Evolutionary conservation across 2,888 invertebrate species (phyloP), one percentile per base, ranked within the genome.

Genomic region (Diaphora mendica): DNA sequence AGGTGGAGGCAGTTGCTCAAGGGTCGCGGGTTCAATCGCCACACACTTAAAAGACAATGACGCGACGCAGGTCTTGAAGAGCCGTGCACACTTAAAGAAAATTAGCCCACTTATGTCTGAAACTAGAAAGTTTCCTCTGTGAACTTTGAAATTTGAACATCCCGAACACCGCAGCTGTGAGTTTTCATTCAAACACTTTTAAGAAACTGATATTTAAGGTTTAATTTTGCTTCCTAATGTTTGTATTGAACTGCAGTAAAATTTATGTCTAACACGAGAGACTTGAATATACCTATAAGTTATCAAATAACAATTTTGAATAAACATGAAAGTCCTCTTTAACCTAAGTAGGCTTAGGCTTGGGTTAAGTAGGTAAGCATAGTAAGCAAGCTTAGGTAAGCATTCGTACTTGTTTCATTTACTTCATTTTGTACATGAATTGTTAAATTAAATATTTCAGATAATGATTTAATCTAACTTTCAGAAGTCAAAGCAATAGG

Each of bases 51-150:
- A 23, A 51, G 55, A 15, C 35, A 35, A n/a, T 51, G 55, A 33
- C 23, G 35, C 51, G 68, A 20, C 11, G 30, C 48, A 11, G 13
- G 35, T 13, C 35, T 51, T 35, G 17, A 35, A 15, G 51, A 55
- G n/a, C n/a, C 48, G 17, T 26, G 66, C 42, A 48, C 26, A 17
- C 11, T 48, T 23, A 4, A 30, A 48, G 48, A 44, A 9, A 67
- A 48, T 67, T 67, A 67, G 44, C 48, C 67, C 13, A 67, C 67
- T 48, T 44, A 17, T 13, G n/a, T 26, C 59, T 26, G 20, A 67
- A 67, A 44, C 9, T 66, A 8, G 3, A 44, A 15, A 67, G 44
- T 9, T 20, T n/a, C n/a, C 1, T 9, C 42, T 44, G 8, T 20
- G 26, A 20, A 59, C n/a, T 3, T 8, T 26, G 30, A 62, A 62